phyloP scores from a whole-genome alignment of 1,140 invertebrate species.

The Stenopsyche tienmushanensis region DNA sequence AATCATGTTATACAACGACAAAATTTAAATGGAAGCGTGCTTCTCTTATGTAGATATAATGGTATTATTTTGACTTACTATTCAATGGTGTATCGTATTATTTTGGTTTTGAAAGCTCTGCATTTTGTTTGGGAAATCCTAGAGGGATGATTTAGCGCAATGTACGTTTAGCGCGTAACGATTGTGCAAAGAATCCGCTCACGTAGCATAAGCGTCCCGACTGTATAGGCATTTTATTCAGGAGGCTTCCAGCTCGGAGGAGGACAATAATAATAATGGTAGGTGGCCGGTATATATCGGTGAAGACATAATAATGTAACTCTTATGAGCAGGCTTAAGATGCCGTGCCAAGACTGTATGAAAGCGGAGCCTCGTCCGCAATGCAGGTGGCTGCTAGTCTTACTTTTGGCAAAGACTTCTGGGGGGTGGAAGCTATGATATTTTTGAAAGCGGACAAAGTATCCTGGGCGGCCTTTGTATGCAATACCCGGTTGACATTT shows the following conservation, averaged over 20 bases:
- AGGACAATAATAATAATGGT: conserved; percentile 27
- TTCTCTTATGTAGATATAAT: too few relatives aligned
- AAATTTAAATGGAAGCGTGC: too few relatives aligned
- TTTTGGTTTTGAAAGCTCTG: too few relatives aligned
- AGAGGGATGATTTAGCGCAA: background rate
- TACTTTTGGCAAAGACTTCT: conserved; percentile 37
- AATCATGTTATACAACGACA: too few relatives aligned
- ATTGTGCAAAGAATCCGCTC: conserved; percentile 11
- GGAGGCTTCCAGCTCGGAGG: background rate
- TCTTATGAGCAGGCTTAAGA: conserved; percentile 43
- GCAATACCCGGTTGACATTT: conserved; percentile 39
- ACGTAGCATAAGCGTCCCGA: conserved; percentile 1
- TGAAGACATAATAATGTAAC: conserved; percentile 43
- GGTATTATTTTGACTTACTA: too few relatives aligned
- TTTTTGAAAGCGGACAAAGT: conserved; percentile 37
- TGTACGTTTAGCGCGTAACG: background rate
- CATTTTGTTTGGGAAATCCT: too few relatives aligned
- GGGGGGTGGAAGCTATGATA: conserved; percentile 34
- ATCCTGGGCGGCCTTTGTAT: conserved; percentile 36
- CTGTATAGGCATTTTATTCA: conserved; percentile 12
- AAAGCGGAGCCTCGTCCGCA: conserved; percentile 39
- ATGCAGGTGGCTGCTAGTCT: conserved; percentile 41
- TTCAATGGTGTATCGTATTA: too few relatives aligned
- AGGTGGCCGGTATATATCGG: conserved; percentile 39
- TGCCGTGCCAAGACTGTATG: conserved; percentile 42